phyloP scores from a whole-genome alignment of 2,888 invertebrate genomes.

The Eurois occulta region DNA sequence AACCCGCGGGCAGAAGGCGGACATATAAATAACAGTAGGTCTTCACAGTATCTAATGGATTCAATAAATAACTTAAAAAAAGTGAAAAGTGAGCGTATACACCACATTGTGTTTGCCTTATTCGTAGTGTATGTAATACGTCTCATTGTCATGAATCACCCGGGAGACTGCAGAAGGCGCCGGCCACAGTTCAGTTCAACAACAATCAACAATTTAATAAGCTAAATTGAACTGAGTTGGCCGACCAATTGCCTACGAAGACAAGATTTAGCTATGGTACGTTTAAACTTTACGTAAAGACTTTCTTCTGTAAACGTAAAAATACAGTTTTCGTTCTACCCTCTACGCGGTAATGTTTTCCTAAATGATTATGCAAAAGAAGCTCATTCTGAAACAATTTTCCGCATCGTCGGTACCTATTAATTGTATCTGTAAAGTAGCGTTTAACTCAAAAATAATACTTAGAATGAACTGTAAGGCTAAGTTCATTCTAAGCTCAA shows the following conservation, averaged over 20 bases:
- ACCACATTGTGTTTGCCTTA: conserved; percentile 10
- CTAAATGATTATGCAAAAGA: conserved; percentile 1
- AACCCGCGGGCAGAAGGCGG: no score
- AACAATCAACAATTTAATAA: conserved; percentile 20
- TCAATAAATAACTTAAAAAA: not conserved
- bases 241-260: conserved; percentile 11
- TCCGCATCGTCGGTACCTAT: not conserved
- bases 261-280: not conserved
- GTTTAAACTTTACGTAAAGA: not conserved
- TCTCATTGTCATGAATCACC: conserved; percentile 20
- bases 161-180: not conserved
- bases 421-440: no score
- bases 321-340: not conserved
- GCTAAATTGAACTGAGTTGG: conserved; percentile 41
- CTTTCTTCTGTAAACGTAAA: not conserved
- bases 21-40: not conserved
- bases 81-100: not conserved
- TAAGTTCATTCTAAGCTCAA: conserved; percentile 5
- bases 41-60: not conserved
- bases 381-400: conserved; percentile 32
- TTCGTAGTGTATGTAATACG: conserved; percentile 3
- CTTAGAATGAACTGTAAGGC: conserved; percentile 1
- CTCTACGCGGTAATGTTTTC: no score
- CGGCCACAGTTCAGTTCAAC: conserved; percentile 2
- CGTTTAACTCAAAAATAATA: not conserved